A percentile compares a stretch with the other conserved stretches of the same genome.
These are phyloP conservation scores for Liparis tanakae DNA, from an alignment of 2,797 vertebrate genomes.

Conservation along the genomic window DNA sequence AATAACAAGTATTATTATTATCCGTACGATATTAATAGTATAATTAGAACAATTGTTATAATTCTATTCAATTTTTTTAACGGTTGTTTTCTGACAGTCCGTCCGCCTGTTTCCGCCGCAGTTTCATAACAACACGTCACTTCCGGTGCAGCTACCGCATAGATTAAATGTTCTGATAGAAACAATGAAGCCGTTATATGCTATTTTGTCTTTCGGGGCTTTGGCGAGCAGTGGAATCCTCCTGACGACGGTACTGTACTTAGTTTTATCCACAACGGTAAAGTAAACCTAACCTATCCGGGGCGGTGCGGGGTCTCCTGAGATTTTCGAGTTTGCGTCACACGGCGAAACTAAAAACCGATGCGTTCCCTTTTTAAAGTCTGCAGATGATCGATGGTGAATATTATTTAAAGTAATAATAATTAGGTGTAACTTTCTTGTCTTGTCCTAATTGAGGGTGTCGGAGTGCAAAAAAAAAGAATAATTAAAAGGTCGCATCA, in stretches of 20 bases:
- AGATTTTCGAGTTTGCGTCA: background rate
- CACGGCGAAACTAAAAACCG: background rate
- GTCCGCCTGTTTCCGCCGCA: background rate
- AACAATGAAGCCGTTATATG: constrained; percentile 66
- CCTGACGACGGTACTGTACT: constrained; percentile 68
- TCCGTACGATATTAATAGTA: background rate
- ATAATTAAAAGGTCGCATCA: background rate
- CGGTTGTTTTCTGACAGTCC: background rate
- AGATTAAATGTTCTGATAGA: background rate
- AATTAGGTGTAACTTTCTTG: too few species aligned
- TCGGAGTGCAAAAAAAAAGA: background rate
- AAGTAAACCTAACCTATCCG: constrained; percentile 41
- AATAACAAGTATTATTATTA: background rate
- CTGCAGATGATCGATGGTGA: background rate
- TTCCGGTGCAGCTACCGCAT: background rate
- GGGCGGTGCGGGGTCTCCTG: background rate
- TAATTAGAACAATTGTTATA: too few species aligned
- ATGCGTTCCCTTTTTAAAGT: too few species aligned
- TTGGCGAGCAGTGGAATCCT: constrained; percentile 57
- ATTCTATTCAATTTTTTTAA: background rate
- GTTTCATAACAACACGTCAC: constrained; percentile 33
- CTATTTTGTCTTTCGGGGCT: constrained; percentile 53
- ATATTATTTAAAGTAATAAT: background rate
- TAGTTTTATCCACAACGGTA: constrained; percentile 69
- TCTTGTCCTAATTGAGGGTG: background rate